phyloP scores from a whole-genome alignment of 2,113 vertebrate species.

The Rhynchomys soricoides region DNA sequence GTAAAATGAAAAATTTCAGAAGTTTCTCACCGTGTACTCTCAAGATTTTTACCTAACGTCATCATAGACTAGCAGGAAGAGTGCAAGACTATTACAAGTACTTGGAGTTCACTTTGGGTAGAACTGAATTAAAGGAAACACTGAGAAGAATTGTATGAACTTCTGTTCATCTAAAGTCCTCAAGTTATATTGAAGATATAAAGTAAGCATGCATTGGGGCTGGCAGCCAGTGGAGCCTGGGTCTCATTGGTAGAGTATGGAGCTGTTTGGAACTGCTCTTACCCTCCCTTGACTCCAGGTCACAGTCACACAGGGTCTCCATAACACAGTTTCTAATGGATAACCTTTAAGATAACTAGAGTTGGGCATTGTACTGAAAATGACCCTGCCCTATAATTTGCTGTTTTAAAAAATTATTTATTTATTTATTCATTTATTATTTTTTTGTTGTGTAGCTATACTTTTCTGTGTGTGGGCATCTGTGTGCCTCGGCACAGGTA shows the following conservation, averaged over 20 bases:
- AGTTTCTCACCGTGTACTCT: not conserved
- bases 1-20: not conserved
- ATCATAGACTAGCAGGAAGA: not conserved
- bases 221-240: not conserved
- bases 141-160: not conserved
- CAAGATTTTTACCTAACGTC: not conserved
- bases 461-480: not conserved
- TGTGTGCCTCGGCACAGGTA: not conserved
- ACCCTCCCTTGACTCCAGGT: not conserved
- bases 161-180: not conserved
- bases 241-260: not conserved
- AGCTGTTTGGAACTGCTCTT: not conserved
- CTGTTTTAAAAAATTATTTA: slow-evolving; percentile 9
- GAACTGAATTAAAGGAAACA: not conserved
- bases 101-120: not conserved
- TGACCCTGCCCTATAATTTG: not conserved
- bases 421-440: not conserved
- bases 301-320: not conserved
- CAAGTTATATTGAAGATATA: slow-evolving; percentile 26
- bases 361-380: not conserved
- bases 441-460: not conserved
- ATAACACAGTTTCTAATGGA: not conserved
- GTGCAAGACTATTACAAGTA: not conserved
- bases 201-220: not conserved
- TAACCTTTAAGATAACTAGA: not conserved